These are phyloP conservation scores for Perca schrenkii DNA, from an alignment of 2,113 vertebrate species.

Conservation along the genomic window DNA sequence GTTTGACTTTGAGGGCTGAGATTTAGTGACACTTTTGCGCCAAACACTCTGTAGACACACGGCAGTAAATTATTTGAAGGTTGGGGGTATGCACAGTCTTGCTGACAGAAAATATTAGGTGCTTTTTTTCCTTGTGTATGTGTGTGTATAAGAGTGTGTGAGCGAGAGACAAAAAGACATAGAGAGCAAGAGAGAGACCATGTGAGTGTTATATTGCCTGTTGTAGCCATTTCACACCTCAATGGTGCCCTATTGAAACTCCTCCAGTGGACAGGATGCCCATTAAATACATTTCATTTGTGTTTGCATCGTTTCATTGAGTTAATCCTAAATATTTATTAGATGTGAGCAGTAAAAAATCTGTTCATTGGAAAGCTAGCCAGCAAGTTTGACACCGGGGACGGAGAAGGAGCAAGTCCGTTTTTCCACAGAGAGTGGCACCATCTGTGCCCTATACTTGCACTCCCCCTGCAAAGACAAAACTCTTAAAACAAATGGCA, in stretches of 20 bases:
- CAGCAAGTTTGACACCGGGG: constrained; percentile 64
- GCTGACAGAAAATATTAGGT: constrained; percentile 79
- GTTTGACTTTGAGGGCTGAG: constrained; percentile 87
- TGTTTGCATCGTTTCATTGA: constrained; percentile 82
- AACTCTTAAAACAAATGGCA: constrained; percentile 38
- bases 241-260: constrained; percentile 73
- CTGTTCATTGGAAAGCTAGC: constrained; percentile 71
- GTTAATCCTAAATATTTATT: constrained; percentile 83
- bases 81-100: constrained; percentile 81
- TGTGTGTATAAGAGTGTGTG: constrained; percentile 42
- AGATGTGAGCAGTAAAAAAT: constrained; percentile 79
- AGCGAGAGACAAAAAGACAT: constrained; percentile 44
- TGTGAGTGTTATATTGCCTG: constrained; percentile 77
- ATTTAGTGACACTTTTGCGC: constrained; percentile 85
- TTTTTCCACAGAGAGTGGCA: constrained; percentile 54
- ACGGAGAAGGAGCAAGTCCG: constrained; percentile 36
- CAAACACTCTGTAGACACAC: constrained; percentile 81
- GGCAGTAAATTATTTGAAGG: constrained; percentile 86
- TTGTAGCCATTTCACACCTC: constrained; percentile 78
- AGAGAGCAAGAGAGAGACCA: constrained; percentile 40
- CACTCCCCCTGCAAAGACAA: constrained; percentile 41
- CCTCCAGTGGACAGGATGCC: constrained; percentile 75
- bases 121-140: constrained; percentile 48
- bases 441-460: constrained; percentile 66
- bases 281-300: constrained; percentile 81